These are phyloP conservation scores for Eurystomus gularis DNA, from an alignment of 2,113 vertebrate species.

Conservation along the genomic window DNA sequence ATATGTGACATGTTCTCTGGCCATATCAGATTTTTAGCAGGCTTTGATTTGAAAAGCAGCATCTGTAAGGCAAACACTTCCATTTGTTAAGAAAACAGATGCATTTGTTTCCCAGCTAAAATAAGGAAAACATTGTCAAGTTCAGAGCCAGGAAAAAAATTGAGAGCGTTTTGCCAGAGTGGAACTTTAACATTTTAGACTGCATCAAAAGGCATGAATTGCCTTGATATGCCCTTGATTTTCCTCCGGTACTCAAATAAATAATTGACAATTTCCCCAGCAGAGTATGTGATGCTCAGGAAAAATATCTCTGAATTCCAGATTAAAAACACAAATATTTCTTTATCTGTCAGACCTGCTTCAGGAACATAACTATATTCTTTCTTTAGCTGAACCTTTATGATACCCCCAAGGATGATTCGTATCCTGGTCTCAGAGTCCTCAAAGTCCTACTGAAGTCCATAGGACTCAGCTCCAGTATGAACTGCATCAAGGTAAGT, in stretches of 20 bases:
- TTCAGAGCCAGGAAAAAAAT: not conserved
- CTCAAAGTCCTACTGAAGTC: constrained; percentile 3
- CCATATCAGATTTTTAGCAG: not conserved
- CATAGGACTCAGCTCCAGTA: not conserved
- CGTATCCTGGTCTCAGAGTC: not conserved
- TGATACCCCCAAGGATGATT: not conserved
- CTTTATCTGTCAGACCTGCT: constrained; percentile 1
- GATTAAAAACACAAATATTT: constrained; percentile 11
- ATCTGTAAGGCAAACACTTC: constrained; percentile 16
- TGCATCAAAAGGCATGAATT: not conserved
- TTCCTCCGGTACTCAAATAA: constrained; percentile 21
- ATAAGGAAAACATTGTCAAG: constrained; percentile 21
- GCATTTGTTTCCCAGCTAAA: not conserved
- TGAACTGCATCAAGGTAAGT: not conserved
- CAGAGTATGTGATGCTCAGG: not conserved
- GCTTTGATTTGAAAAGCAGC: constrained; percentile 34
- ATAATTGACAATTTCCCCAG: constrained; percentile 17
- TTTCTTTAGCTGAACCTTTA: not conserved
- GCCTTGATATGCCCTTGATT: constrained; percentile 25
- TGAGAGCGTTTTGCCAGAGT: not conserved
- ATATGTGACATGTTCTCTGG: not conserved
- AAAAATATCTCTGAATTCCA: constrained; percentile 9
- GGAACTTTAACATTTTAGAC: constrained; percentile 26
- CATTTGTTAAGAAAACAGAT: constrained; percentile 37
- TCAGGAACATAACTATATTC: not conserved